phyloP scores from a whole-genome alignment of 2,797 vertebrate species.

The Enteromius argenteus region DNA sequence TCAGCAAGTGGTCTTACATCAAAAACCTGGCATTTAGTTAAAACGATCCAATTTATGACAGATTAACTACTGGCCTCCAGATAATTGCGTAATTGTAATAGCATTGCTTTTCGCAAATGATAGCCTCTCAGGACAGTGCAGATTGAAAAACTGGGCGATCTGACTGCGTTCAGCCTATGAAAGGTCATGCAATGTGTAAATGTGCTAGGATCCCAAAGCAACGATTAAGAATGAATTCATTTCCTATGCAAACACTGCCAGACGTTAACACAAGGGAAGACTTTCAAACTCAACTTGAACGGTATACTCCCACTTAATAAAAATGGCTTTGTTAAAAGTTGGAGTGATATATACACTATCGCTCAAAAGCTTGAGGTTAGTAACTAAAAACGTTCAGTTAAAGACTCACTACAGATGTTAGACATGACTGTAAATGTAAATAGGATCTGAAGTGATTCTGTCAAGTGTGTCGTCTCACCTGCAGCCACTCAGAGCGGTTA shows the following conservation, averaged over 20 bases:
- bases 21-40: background rate
- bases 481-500: constrained; percentile 87
- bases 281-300: background rate
- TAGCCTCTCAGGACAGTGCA: background rate
- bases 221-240: background rate
- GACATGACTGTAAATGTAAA: background rate
- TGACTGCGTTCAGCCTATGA: background rate
- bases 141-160: background rate
- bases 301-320: background rate
- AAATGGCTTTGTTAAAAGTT: background rate
- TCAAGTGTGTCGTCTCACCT: constrained; percentile 78
- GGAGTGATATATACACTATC: background rate
- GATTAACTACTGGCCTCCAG: constrained; percentile 10
- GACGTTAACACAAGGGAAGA: background rate
- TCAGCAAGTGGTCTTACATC: constrained; percentile 10
- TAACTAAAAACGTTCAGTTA: background rate
- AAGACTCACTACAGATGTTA: background rate
- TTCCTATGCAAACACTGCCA: background rate
- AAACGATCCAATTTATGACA: background rate
- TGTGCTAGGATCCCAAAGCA: background rate
- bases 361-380: background rate
- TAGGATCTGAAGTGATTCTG: background rate
- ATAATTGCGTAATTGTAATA: background rate
- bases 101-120: background rate
- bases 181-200: constrained; percentile 18